Evolutionary conservation across 2,797 vertebrate species (phyloP).

Genomic region (Protonibea diacanthus): DNA sequence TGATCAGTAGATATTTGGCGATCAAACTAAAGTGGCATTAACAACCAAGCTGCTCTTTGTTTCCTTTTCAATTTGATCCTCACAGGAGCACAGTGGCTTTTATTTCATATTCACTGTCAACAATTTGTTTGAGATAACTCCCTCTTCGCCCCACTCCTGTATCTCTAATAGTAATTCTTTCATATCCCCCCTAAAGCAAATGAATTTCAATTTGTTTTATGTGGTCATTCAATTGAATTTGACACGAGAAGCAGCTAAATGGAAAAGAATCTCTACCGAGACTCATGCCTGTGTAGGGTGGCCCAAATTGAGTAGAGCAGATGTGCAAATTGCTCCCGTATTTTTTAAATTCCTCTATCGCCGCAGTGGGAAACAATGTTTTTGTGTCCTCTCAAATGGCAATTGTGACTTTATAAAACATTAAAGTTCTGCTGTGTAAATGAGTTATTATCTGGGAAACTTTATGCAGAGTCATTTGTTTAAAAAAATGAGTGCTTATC

Average conservation of each 20-base stretch:
- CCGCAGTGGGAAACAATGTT: neutral
- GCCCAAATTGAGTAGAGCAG: slow-evolving; percentile 48
- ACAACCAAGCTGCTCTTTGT: slow-evolving; percentile 21
- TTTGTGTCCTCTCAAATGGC: slow-evolving; percentile 33
- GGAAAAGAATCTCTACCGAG: slow-evolving; percentile 35
- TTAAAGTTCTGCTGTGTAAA: slow-evolving; percentile 2
- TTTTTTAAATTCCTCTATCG: slow-evolving; percentile 27
- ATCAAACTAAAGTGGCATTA: slow-evolving; percentile 22
- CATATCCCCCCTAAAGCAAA: slow-evolving; percentile 24
- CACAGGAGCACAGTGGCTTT: slow-evolving; percentile 4
- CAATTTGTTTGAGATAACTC: slow-evolving; percentile 22
- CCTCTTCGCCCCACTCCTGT: neutral
- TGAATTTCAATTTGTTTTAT: slow-evolving; percentile 52
- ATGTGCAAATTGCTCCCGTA: slow-evolving; percentile 54
- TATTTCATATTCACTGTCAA: slow-evolving; percentile 42
- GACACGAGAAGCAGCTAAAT: slow-evolving; percentile 50
- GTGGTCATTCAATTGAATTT: slow-evolving; percentile 48
- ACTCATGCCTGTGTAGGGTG: neutral
- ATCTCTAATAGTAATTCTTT: slow-evolving; percentile 33
- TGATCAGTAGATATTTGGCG: slow-evolving; percentile 13
- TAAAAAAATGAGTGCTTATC: neutral
- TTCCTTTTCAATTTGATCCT: slow-evolving; percentile 8
- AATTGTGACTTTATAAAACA: slow-evolving; percentile 35
- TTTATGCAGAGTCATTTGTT: neutral
- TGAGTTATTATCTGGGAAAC: neutral